Conservation (phyloP, 2,113 vertebrate genomes). For the Eonycteris spelaea region DNA sequence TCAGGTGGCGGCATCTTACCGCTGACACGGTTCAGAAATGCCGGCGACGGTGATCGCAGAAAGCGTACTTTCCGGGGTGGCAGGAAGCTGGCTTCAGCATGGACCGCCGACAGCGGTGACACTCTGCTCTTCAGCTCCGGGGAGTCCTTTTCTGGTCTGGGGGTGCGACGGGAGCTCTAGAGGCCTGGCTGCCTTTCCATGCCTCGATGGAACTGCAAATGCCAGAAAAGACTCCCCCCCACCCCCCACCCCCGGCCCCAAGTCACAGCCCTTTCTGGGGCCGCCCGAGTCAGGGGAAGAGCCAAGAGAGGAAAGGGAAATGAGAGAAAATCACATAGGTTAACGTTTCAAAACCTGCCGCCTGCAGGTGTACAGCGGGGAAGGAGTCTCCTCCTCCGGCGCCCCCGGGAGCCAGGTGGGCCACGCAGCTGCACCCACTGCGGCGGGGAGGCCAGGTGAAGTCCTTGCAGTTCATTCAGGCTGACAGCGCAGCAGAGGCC, state of each 20-base stretch:
- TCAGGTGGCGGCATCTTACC: not conserved
- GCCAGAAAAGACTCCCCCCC: not conserved
- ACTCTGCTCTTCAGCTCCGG: no score
- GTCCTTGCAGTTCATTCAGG: not conserved
- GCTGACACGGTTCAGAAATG: not conserved
- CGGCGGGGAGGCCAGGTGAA: not conserved
- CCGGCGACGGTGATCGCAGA: not conserved
- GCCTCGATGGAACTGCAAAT: not conserved
- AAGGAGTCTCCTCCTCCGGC: not conserved
- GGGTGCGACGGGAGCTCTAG: not conserved
- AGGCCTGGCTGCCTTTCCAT: not conserved
- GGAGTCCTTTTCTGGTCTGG: not conserved
- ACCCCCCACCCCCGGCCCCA: not conserved
- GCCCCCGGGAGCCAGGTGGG: fast-evolving
- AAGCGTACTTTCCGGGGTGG: not conserved
- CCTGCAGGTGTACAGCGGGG: fast-evolving
- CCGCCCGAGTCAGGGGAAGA: not conserved
- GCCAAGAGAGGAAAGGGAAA: not conserved
- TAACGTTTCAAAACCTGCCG: not conserved
- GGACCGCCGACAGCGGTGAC: not conserved
- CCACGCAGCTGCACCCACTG: not conserved
- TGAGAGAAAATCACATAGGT: not conserved
- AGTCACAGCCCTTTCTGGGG: not conserved
- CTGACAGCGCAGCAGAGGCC: not conserved
- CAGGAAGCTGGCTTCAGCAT: not conserved